Conservation (phyloP, 2,113 vertebrate species). For the Rhinolophus ferrumequinum region DNA sequence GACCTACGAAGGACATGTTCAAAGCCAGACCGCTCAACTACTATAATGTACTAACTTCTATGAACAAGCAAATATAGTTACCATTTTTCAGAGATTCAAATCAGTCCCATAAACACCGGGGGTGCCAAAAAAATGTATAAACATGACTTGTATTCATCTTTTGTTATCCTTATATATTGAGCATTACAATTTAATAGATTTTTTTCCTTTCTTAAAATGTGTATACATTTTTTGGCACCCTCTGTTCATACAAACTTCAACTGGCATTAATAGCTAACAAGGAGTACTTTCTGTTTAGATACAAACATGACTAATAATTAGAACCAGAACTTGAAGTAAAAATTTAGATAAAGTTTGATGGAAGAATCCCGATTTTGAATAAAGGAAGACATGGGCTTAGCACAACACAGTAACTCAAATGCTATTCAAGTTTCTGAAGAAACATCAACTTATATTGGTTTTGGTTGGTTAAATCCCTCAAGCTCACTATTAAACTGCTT, state of each 20-base stretch:
- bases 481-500: neutral
- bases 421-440: constrained; percentile 35
- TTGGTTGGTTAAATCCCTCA: constrained; percentile 32
- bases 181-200: too few relatives aligned
- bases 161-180: too few relatives aligned
- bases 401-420: neutral
- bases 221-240: too few relatives aligned
- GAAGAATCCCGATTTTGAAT: neutral
- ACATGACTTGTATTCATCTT: too few relatives aligned
- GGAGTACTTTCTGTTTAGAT: neutral
- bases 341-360: neutral
- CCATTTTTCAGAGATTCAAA: neutral
- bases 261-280: neutral
- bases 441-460: neutral
- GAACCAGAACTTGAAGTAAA: neutral
- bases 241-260: neutral
- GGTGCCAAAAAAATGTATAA: too few relatives aligned
- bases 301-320: neutral
- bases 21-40: neutral
- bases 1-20: neutral
- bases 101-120: neutral
- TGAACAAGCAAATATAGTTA: neutral
- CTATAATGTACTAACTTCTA: neutral
- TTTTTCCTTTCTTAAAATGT: too few relatives aligned
- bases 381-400: neutral